Base-by-base conservation (phyloP, 2,888 invertebrate species). In the Periphyllus acericola region DNA sequence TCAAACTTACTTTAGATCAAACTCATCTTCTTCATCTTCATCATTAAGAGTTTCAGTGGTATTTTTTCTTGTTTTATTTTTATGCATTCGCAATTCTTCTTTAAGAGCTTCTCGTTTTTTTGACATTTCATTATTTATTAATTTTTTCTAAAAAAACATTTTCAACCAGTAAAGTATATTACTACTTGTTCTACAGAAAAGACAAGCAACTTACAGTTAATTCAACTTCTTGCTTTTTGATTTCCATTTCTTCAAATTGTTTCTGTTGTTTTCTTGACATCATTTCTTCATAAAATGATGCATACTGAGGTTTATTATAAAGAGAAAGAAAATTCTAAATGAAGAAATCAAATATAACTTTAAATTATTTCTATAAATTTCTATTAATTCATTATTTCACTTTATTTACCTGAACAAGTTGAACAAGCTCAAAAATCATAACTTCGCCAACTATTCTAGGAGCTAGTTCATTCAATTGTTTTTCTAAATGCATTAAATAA, bases 271-370 rank as follows among this genome's bases (percentile, higher is more conserved):
- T 94, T 84, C 95, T 93, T 82, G 94, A 93, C 19, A 97, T 91
- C 98, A 98, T 98, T 92, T 98, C 96, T 89, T 98, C 98, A 90
- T 98, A 97, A 91, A 96, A 97, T 17, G 98, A 98, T 89, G 95
- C 93, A 83, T 93, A 93, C 0, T 94, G 94, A 0, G 97, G 96
- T 91, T 95, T 96, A 91, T 97, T 97, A 92, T 97, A 94, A 36
- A 94, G 92, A 89, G 96, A 94, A 0, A 98, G 93, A 91, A 96
- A 98, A 91, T 94, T 94, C 93, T 94, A 92, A 1, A 85, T 32
- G 92, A 92, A 89, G 34, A 89, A 89, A 87, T 83, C 3, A 75
- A 89, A 55, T 52, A 68, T 75, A 79, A 40, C 36, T 76, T 29
- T 68, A 21, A 82, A 52, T 11, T 36, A 78, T 17, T 32, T 32